These are phyloP conservation scores for Chaetoderma sp. DNA, from an alignment of 2,888 invertebrate species.

Conservation along the genomic window DNA sequence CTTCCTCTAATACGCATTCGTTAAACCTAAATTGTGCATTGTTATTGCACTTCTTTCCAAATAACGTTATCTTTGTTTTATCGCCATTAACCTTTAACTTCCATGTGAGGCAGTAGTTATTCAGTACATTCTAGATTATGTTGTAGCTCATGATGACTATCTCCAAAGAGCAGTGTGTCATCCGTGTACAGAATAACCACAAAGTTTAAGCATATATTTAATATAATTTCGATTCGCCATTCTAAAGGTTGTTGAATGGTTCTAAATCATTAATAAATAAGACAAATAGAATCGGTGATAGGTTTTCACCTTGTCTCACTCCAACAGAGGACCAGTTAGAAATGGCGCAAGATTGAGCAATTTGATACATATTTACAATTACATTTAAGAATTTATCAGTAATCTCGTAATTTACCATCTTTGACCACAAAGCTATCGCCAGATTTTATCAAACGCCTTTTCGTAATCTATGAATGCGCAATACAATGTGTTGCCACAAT, in stretches of 20 bases:
- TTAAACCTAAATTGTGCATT: not conserved
- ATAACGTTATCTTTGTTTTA: not conserved
- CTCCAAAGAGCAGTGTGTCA: too few species aligned
- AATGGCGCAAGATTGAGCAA: not conserved
- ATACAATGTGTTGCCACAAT: not conserved
- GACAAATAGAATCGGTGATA: not conserved
- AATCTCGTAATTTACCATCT: not conserved
- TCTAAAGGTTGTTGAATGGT: not conserved
- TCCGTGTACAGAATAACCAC: not conserved
- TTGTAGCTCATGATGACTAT: too few species aligned
- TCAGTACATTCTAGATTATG: not conserved
- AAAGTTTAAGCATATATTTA: not conserved
- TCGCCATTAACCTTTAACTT: not conserved
- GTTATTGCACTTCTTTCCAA: not conserved
- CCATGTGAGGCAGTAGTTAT: not conserved
- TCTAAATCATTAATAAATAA: conserved; percentile 1
- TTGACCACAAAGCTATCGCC: not conserved
- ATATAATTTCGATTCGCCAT: not conserved
- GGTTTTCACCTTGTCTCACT: not conserved
- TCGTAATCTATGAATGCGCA: not conserved
- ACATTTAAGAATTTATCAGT: not conserved
- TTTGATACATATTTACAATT: not conserved
- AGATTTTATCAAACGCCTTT: not conserved
- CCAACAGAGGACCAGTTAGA: not conserved
- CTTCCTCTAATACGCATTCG: too few species aligned